phyloP scores from a whole-genome alignment of 2,113 vertebrate genomes.

The Heteronetta atricapilla region DNA sequence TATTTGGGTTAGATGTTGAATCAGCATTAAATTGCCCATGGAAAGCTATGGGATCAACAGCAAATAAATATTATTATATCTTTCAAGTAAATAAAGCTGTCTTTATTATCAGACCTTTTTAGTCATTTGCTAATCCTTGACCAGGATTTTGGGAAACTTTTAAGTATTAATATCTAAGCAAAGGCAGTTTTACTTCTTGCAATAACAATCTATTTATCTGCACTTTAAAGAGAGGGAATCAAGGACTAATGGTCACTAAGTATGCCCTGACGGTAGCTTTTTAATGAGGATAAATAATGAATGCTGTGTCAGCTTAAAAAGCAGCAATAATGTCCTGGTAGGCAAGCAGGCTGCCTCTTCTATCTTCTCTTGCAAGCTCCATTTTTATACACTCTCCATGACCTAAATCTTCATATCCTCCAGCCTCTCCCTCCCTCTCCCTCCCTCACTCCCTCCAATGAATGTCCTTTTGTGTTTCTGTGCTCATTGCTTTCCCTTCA shows the following conservation, averaged over 20 bases:
- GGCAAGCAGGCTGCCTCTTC: background rate
- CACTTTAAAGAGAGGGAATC: background rate
- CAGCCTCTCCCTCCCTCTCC: background rate
- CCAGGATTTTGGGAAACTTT: background rate
- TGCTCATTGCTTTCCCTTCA: background rate
- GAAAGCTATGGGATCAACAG: background rate
- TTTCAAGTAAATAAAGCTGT: background rate
- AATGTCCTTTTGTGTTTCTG: constrained; percentile 3
- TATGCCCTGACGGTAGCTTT: background rate
- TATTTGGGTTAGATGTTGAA: background rate
- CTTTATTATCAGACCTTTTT: background rate
- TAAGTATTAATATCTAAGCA: background rate
- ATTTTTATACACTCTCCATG: constrained; percentile 25
- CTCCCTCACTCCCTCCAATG: background rate
- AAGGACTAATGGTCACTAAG: background rate
- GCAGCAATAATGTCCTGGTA: background rate
- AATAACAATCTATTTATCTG: background rate
- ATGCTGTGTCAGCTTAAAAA: background rate
- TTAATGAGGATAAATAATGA: constrained; percentile 51
- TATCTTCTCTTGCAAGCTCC: background rate
- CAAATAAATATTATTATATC: background rate
- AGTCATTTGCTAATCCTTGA: background rate
- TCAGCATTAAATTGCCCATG: background rate
- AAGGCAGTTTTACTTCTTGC: background rate
- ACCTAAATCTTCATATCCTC: constrained; percentile 7